Conservation (phyloP, 2,888 invertebrate species). For the Trypoxylon attenuatum region DNA sequence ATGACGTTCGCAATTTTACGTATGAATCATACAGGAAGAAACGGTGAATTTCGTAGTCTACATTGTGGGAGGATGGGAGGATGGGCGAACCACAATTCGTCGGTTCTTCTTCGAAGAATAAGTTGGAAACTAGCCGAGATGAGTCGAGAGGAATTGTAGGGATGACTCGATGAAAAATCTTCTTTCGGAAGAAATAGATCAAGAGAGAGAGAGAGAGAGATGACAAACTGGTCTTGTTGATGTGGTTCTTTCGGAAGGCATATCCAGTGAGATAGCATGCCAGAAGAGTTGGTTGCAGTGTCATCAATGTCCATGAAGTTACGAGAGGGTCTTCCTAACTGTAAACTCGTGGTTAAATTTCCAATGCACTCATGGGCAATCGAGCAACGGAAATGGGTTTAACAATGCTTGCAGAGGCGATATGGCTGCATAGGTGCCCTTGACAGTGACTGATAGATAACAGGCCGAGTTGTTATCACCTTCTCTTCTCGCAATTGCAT, state of each 20-base stretch:
- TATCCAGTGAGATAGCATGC: constrained; percentile 1
- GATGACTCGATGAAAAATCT: neutral
- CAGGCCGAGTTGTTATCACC: constrained; percentile 8
- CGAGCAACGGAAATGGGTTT: constrained; percentile 54
- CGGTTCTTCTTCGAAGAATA: no score
- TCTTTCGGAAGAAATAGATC: no score
- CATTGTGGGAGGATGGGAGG: no score
- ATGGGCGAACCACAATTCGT: no score
- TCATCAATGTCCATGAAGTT: constrained; percentile 19
- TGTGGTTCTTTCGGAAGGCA: constrained; percentile 3
- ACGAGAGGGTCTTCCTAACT: constrained; percentile 14
- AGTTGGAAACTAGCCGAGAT: no score
- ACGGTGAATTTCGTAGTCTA: no score
- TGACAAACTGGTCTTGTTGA: constrained; percentile 14
- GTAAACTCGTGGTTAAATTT: constrained; percentile 44
- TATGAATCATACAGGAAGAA: no score
- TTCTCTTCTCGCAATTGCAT: neutral
- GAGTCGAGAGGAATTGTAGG: no score
- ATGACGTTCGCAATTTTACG: no score
- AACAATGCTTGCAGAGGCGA: constrained; percentile 50
- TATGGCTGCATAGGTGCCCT: constrained; percentile 52
- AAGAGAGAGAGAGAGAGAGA: constrained; percentile 15
- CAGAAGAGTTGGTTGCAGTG: constrained; percentile 12
- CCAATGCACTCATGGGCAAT: constrained; percentile 47
- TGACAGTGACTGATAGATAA: constrained; percentile 50